phyloP scores from a whole-genome alignment of 2,113 vertebrate species.

The Chelonoidis abingdonii region DNA sequence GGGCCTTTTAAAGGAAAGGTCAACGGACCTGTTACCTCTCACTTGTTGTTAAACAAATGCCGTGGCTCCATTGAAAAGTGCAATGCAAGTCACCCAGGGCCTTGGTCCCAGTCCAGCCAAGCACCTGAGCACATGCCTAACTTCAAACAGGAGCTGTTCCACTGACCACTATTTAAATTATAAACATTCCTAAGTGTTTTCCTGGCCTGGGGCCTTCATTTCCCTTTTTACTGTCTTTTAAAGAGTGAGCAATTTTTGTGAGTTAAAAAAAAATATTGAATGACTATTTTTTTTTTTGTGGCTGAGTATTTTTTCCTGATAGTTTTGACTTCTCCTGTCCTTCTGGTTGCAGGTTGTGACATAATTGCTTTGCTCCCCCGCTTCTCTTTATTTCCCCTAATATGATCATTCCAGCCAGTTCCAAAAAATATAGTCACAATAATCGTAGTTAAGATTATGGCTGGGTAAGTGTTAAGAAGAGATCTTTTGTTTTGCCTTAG shows the following conservation, averaged over 20 bases:
- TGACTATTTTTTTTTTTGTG: neutral
- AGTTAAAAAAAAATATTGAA: neutral
- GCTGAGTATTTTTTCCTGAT: neutral
- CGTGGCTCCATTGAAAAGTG: neutral
- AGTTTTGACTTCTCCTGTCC: neutral
- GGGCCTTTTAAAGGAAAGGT: neutral
- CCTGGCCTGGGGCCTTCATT: neutral
- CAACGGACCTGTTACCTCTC: neutral
- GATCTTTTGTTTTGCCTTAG: neutral
- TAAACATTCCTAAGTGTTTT: rapidly evolving
- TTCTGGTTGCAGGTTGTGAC: neutral
- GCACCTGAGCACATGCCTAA: neutral
- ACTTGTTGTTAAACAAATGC: neutral
- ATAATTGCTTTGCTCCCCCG: neutral
- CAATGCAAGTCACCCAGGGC: neutral
- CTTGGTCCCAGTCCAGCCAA: neutral
- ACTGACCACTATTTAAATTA: neutral
- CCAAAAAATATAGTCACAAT: neutral
- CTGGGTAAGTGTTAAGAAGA: neutral
- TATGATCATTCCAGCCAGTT: neutral
- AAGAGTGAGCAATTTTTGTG: rapidly evolving
- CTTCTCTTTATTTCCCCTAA: neutral
- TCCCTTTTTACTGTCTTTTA: neutral
- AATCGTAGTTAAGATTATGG: neutral
- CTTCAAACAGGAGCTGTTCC: neutral